A percentile compares a stretch with the other conserved stretches of the same genome.
These are phyloP conservation scores for Strigamia transsilvanica DNA, from an alignment of 2,888 invertebrate genomes.

Conservation along the genomic window DNA sequence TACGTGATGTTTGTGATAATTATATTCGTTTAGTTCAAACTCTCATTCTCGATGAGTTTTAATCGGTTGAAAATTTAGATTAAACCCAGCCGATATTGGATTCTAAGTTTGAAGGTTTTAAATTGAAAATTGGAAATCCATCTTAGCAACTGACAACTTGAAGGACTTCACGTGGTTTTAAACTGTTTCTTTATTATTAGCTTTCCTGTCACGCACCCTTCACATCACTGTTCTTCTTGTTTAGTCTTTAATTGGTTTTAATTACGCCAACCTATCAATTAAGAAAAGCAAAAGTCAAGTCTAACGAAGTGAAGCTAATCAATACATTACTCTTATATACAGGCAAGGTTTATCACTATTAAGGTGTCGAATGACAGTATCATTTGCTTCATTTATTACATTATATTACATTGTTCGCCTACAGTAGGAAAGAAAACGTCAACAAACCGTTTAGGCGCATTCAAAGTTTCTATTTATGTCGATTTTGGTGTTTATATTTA, in stretches of 20 bases:
- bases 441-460: no score
- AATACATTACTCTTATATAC: not conserved
- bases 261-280: slow-evolving; percentile 46
- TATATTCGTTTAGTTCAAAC: slow-evolving; percentile 28
- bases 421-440: not conserved
- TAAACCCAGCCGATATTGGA: slow-evolving; percentile 17
- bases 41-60: not conserved
- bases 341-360: not conserved
- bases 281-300: slow-evolving; percentile 45
- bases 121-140: slow-evolving; percentile 49
- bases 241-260: slow-evolving; percentile 48
- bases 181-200: slow-evolving; percentile 45
- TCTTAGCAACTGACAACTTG: slow-evolving; percentile 31
- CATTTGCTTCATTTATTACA: not conserved
- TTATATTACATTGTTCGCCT: not conserved
- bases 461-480: no score
- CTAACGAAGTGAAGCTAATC: slow-evolving; percentile 18
- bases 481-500: no score
- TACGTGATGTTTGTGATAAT: slow-evolving; percentile 40
- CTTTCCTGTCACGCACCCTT: slow-evolving; percentile 43
- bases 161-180: slow-evolving; percentile 43
- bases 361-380: not conserved
- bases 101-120: slow-evolving; percentile 18
- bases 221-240: slow-evolving; percentile 36
- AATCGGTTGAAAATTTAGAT: not conserved